Evolutionary conservation across 2,113 vertebrate species (phyloP), one percentile per base, ranked within the genome.

Genomic region (Acanthisitta chloris): DNA sequence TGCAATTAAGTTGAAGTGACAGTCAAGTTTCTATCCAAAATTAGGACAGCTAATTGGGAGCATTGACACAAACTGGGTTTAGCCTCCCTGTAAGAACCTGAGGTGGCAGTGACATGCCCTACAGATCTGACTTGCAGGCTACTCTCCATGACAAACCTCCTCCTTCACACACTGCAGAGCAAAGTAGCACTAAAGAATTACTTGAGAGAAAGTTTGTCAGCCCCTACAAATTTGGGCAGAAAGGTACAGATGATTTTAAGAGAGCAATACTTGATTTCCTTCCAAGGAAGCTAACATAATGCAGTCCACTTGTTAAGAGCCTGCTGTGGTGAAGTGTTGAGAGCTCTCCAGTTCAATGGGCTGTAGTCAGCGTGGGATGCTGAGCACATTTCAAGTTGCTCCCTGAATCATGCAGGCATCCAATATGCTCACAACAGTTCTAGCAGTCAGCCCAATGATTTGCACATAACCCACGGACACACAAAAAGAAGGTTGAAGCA

Each of bases 41-140:
- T 95, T 81, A 93, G 86, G 70, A 79, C 12, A 4, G 77, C 85
- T 97, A 96, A 96, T 91, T 62, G 91, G 96, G 88, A 93, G 42
- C 86, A 88, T 4, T 90, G 93, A 86, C 90, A 96, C 74, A 74
- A 79, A 81, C 58, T 92, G 88, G 17, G 96, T 93, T 96, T 80
- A 97, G 89, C 82, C 85, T 80, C 76, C 6, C 33, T 33, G 5
- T 73, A 89, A 95, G 83, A 93, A 92, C 84, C 88, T 73, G 90
- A 96, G 34, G 87, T 95, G 96, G 74, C 79, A 92, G 77, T 94
- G 97, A 96, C 95, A 94, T 96, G 94, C 59, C 73, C 93, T 78
- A 24, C 52, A 72, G 88, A 87, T 94, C 85, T 92, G 93, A 83
- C 88, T 96, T 65, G 83, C 89, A 82, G 79, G 61, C 83, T 67